Conservation (phyloP, 2,888 invertebrate genomes). For the Sabellastarte sp. region DNA sequence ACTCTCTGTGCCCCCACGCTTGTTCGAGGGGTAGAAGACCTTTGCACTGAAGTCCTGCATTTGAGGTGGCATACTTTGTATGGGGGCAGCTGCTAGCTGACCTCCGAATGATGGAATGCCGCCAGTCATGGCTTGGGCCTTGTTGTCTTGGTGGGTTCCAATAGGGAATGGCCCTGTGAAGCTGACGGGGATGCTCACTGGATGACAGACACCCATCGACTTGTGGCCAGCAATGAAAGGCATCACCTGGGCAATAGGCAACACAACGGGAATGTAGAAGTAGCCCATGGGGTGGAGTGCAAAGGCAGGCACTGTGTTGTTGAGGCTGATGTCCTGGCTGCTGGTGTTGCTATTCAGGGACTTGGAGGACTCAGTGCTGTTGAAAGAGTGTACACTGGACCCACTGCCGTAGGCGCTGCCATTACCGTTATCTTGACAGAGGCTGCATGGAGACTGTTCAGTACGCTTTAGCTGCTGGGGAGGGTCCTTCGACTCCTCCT, state of each 20-base stretch:
- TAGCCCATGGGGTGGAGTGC: constrained; percentile 84
- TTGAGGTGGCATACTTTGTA: no score
- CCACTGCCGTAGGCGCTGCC: neutral
- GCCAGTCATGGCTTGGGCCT: no score
- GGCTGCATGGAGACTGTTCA: constrained; percentile 28
- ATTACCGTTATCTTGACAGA: constrained; percentile 3
- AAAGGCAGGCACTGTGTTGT: constrained; percentile 76
- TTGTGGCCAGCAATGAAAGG: constrained; percentile 24
- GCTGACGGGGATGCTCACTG: constrained; percentile 51
- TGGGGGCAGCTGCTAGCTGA: no score
- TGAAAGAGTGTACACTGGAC: constrained; percentile 2
- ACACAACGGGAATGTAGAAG: constrained; percentile 78
- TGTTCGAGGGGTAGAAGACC: no score
- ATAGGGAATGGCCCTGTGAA: constrained; percentile 37
- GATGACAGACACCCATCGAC: constrained; percentile 40
- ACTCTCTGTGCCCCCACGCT: no score
- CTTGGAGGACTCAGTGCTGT: constrained; percentile 4
- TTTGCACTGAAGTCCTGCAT: no score
- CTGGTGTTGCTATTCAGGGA: neutral
- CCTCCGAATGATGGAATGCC: no score
- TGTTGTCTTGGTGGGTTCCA: no score
- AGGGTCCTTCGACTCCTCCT: neutral
- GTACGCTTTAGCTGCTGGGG: neutral
- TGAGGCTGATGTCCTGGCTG: neutral
- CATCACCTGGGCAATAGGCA: constrained; percentile 34